A percentile compares a stretch with the other conserved stretches of the same genome.
phyloP scores from a whole-genome alignment of 2,797 vertebrate genomes.

The Clarias pachynema region DNA sequence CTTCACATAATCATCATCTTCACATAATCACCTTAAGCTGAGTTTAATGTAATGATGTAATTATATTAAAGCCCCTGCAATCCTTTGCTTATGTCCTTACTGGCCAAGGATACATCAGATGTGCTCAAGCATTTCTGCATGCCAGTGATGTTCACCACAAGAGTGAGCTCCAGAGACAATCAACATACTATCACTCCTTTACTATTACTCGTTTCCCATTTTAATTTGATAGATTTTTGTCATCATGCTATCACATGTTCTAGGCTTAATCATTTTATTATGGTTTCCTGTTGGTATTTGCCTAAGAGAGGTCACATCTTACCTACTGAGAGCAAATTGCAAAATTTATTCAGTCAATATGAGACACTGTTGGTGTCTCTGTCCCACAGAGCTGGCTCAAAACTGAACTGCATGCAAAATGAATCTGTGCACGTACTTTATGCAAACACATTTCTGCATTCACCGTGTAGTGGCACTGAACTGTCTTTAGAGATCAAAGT shows the following conservation, averaged over 20 bases:
- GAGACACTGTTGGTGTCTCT: conserved; percentile 26
- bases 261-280: background rate
- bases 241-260: background rate
- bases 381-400: conserved; percentile 19
- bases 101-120: conserved; percentile 11
- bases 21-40: no score
- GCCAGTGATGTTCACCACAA: background rate
- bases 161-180: background rate
- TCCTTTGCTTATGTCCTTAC: background rate
- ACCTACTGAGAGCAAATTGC: conserved; percentile 31
- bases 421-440: conserved; percentile 25
- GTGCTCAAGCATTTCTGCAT: background rate
- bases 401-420: conserved; percentile 36
- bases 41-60: background rate
- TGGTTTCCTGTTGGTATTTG: conserved; percentile 17
- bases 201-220: background rate
- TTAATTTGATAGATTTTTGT: background rate
- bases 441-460: conserved; percentile 19
- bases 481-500: background rate
- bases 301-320: conserved; percentile 18
- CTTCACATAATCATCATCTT: background rate
- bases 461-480: background rate
- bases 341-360: conserved; percentile 37
- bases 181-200: background rate
- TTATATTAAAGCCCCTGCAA: background rate